Base-by-base conservation (phyloP, 2,113 vertebrate genomes). In the Ceyx melanurus region DNA sequence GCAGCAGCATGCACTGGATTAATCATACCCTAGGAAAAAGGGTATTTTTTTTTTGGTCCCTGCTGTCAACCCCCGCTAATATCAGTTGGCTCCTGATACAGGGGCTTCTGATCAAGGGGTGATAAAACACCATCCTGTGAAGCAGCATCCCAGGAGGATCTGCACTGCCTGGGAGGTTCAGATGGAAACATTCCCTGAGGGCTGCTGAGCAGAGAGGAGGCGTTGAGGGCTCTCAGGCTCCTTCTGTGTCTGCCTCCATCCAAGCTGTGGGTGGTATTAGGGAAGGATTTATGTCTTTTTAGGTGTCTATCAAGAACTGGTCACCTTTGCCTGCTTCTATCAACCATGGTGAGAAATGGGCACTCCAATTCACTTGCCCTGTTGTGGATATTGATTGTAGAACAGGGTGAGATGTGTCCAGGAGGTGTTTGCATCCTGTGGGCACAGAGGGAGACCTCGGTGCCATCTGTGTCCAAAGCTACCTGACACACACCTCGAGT, bases 11-110 rank as follows among this genome's bases (percentile, higher is more conserved):
- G 87, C 37, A 22, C 25, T 3, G 3, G 53, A 64, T 85, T 85
- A 95, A 89, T 91, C 72, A 35, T 1, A 93, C 68, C 13, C 67
- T 26, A 17, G 53, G 65, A 74, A 60, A 89, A 91, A 25, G n/a
- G 46, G 8, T n/a, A 8, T 33, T 26, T 48, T 57, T 60, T 80
- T 90, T 80, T 10, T 37, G 37, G 84, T 66, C 53, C 71, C 22
- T 51, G 33, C 66, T 61, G 66, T 89, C 78, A 91, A 28, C 35
- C 71, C 54, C 42, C 1, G 0, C 73, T 86, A 68, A 18, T 77
- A 93, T 22, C 74, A 48, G 37, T 65, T 29, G 26, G 72, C 20
- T 94, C 22, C 65, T 76, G 33, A 28, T 40, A 10, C 3, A 17
- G 50, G 23, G 19, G 7, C 42, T 86, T 93, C 86, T 61, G 50